Percentiles rank a stretch among this genome's conserved stretches.
phyloP scores from a whole-genome alignment of 1,140 invertebrate species.

The Orius laevigatus region DNA sequence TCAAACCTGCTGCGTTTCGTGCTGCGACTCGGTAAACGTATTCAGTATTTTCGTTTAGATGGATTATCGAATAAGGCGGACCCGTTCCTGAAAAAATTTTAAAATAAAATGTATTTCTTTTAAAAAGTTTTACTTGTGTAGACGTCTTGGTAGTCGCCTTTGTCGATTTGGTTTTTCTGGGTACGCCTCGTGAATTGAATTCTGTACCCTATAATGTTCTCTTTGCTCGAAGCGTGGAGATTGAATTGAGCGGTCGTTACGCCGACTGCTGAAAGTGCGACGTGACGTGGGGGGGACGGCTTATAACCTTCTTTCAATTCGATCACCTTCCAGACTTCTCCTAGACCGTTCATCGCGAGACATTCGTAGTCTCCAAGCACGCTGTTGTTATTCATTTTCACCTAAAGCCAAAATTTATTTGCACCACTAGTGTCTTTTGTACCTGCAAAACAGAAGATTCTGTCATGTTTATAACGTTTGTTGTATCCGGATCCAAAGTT shows the following conservation, averaged over 20 bases:
- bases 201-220: constrained; percentile 9
- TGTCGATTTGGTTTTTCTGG: background rate
- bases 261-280: background rate
- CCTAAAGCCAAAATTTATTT: constrained; percentile 20
- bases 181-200: constrained; percentile 5
- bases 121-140: constrained; percentile 9
- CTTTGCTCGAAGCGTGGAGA: constrained; percentile 4
- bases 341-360: constrained; percentile 31
- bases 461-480: background rate
- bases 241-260: background rate
- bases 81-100: constrained; percentile 9
- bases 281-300: constrained; percentile 27
- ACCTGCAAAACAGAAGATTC: constrained; percentile 2
- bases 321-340: constrained; percentile 31
- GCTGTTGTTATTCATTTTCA: constrained; percentile 29
- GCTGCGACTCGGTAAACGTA: constrained; percentile 24
- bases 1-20: constrained; percentile 23
- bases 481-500: background rate
- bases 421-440: background rate
- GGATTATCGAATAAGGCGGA: constrained; percentile 18
- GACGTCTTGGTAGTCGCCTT: constrained; percentile 13
- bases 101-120: background rate
- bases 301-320: constrained; percentile 31
- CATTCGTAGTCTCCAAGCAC: constrained; percentile 37
- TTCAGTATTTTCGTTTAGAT: constrained; percentile 22